Conservation (phyloP, 2,113 vertebrate genomes). For the Dipodomys ordii region DNA sequence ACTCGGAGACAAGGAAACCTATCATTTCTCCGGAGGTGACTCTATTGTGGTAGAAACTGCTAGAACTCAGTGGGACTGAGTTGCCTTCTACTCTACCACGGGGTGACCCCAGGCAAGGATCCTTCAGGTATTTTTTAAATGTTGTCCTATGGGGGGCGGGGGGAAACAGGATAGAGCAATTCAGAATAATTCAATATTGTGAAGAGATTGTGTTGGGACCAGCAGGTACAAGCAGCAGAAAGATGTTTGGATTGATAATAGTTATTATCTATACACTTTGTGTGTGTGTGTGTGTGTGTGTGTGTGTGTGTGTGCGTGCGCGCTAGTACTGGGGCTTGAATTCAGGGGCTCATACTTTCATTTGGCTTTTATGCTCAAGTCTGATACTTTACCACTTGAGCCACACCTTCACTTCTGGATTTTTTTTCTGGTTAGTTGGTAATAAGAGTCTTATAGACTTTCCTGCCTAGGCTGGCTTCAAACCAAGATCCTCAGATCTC, state of each 20-base stretch:
- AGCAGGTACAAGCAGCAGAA: neutral
- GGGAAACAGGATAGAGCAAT: no score
- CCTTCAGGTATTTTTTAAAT: neutral
- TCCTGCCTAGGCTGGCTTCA: no score
- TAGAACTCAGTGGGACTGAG: fast-evolving
- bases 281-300: no score
- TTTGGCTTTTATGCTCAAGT: no score
- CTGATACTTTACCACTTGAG: no score
- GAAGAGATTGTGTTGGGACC: neutral
- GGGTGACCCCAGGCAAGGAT: neutral
- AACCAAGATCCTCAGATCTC: no score
- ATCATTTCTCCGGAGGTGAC: neutral
- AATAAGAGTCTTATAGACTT: no score
- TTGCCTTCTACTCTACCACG: neutral
- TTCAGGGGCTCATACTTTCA: no score
- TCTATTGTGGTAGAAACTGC: neutral
- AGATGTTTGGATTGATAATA: neutral
- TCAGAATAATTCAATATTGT: neutral
- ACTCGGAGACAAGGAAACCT: neutral
- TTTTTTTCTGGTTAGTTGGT: no score
- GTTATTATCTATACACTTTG: neutral
- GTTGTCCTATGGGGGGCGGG: neutral
- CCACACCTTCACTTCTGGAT: no score
- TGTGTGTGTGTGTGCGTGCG: no score
- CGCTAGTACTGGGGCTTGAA: no score